Evolutionary conservation across 2,888 invertebrate genomes (phyloP), one percentile per base, ranked within the genome.

Genomic region (Morpho deidamia): DNA sequence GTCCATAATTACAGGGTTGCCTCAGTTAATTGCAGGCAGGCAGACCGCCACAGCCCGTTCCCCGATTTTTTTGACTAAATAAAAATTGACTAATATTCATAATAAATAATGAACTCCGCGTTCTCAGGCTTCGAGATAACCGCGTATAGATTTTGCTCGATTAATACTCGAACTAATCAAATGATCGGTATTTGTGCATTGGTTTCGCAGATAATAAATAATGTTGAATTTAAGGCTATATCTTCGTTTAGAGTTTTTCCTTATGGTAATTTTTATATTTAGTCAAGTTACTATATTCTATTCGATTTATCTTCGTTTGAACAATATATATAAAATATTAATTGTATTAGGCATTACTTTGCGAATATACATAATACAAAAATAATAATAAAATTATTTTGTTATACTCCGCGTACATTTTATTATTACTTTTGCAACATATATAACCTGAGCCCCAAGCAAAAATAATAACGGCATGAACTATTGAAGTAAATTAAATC

Each of bases 1-100:
- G 94, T 91, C 93, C 93, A 92, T 94, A 94, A 94, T 94, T 94
- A 94, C 92, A 94, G 94, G 94, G 94, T 94, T 92, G 91, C 86
- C 91, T 91, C 92, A 92, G 93, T 94, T 94, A 94, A 94, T 94
- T 94, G 94, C 93, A 93, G 93, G 82, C 90, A 83, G 87, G 67
- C 72, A 54, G 54, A 46, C 79, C 78, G 75, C 69, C 74, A 76
- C 77, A 79, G 80, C 72, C 76, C 80, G 80, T 72, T 78, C 69
- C 69, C 70, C 77, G 77, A 80, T 81, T 87, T 89, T 83, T 89
- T 88, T 80, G 81, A 84, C 86, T 83, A 87, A 85, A 89, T 88
- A 88, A 88, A 88, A 89, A 88, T 87, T 87, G 83, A 89, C 89
- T 89, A 89, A 89, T 88, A 89, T 89, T 87, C 89, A 86, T 89